These are phyloP conservation scores for Melinopterus prodromus DNA, from an alignment of 2,888 invertebrate species.

Conservation along the genomic window DNA sequence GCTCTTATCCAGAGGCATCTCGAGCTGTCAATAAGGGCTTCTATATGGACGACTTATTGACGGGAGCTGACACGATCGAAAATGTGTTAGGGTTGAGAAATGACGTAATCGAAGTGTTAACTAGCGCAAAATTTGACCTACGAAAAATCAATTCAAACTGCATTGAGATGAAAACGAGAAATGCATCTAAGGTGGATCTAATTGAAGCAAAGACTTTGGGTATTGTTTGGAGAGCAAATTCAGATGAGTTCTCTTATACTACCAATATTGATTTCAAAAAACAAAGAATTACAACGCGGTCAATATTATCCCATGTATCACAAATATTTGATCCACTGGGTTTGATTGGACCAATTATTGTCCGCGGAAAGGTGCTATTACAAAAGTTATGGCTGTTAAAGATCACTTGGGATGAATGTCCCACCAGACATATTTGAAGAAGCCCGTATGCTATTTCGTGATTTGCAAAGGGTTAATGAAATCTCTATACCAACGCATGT, in stretches of 20 bases:
- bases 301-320: not conserved
- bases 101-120: not conserved
- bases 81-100: conserved; percentile 7
- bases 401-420: not conserved
- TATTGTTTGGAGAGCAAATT: conserved; percentile 4
- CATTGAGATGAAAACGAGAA: not conserved
- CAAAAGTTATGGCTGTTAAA: not conserved
- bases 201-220: not conserved
- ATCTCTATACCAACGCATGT: not conserved
- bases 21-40: conserved; percentile 17
- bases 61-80: conserved; percentile 26
- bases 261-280: not conserved
- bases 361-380: not conserved
- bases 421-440: not conserved
- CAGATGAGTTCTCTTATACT: not conserved
- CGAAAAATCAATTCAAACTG: not conserved
- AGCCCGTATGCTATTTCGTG: not conserved
- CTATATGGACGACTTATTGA: conserved; percentile 37
- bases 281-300: not conserved
- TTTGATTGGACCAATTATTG: not conserved
- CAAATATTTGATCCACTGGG: conserved; percentile 14
- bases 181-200: not conserved
- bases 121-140: not conserved
- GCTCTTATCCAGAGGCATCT: not conserved
- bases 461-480: not conserved